Conservation (phyloP, 2,888 invertebrate genomes). For the Hypomecis punctinalis region DNA sequence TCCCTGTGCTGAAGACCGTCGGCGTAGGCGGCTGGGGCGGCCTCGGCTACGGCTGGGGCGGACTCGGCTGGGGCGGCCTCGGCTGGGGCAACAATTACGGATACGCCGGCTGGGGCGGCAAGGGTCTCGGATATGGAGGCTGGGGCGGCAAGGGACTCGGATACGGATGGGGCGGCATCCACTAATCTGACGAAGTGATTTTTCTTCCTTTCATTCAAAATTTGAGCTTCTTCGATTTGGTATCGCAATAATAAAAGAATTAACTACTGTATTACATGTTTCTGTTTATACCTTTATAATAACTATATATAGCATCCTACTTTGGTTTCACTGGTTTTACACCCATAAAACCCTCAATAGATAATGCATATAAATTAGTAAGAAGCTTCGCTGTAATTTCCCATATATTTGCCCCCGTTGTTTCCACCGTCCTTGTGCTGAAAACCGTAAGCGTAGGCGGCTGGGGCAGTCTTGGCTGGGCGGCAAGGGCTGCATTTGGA, state of each 20-base stretch:
- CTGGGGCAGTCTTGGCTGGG: conserved; percentile 28
- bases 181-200: conserved; percentile 4
- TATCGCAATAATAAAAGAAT: too few relatives aligned
- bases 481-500: conserved; percentile 36
- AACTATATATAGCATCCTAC: too few relatives aligned
- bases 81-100: conserved; percentile 45
- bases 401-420: conserved; percentile 51
- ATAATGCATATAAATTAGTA: too few relatives aligned
- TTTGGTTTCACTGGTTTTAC: too few relatives aligned
- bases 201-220: too few relatives aligned
- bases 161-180: conserved; percentile 27
- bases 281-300: too few relatives aligned
- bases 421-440: conserved; percentile 55
- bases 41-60: conserved; percentile 40
- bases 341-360: too few relatives aligned
- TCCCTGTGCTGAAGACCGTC: conserved; percentile 57
- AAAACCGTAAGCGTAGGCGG: conserved; percentile 47
- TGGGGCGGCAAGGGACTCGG: conserved; percentile 35
- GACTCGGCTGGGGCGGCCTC: conserved; percentile 38
- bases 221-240: too few relatives aligned
- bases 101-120: conserved; percentile 34
- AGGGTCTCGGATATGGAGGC: not conserved
- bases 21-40: conserved; percentile 29
- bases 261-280: too few relatives aligned
- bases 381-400: too few relatives aligned